Conservation (phyloP, 2,797 vertebrate genomes). For the Momotus momota region DNA sequence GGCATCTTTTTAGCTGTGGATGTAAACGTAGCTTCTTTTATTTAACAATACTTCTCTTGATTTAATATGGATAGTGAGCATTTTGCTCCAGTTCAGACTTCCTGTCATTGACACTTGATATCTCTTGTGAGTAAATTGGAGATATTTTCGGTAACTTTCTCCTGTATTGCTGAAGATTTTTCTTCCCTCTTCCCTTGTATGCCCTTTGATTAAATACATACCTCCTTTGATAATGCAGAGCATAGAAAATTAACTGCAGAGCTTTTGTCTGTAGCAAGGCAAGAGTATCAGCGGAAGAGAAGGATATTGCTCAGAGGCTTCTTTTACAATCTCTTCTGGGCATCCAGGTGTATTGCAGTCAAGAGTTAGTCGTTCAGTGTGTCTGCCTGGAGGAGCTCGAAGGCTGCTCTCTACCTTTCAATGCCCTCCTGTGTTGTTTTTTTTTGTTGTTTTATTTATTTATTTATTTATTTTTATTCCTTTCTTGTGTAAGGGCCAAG, state of each 20-base stretch:
- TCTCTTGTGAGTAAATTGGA: not conserved
- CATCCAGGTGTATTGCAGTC: not conserved
- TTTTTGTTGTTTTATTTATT: not conserved
- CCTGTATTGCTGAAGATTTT: not conserved
- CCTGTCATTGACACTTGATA: not conserved
- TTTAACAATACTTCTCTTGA: constrained; percentile 21
- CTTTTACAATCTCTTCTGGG: not conserved
- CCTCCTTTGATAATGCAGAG: not conserved
- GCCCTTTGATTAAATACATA: not conserved
- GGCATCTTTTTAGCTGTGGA: constrained; percentile 26
- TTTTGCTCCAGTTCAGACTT: constrained; percentile 5
- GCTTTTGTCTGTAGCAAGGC: not conserved
- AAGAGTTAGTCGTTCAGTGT: not conserved
- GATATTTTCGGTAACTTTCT: not conserved
- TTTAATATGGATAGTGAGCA: not conserved
- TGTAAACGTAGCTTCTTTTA: not conserved
- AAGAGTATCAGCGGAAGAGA: not conserved
- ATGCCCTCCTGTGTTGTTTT: not conserved
- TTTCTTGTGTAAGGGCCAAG: not conserved
- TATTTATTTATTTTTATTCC: not conserved
- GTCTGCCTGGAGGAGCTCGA: not conserved
- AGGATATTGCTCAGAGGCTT: not conserved
- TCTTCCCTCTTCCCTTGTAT: not conserved
- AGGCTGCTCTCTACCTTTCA: not conserved
- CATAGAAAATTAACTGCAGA: not conserved